Evolutionary conservation across 2,797 vertebrate genomes (phyloP), one percentile per base, ranked within the genome.

Genomic region (Coccyzus lansbergi): DNA sequence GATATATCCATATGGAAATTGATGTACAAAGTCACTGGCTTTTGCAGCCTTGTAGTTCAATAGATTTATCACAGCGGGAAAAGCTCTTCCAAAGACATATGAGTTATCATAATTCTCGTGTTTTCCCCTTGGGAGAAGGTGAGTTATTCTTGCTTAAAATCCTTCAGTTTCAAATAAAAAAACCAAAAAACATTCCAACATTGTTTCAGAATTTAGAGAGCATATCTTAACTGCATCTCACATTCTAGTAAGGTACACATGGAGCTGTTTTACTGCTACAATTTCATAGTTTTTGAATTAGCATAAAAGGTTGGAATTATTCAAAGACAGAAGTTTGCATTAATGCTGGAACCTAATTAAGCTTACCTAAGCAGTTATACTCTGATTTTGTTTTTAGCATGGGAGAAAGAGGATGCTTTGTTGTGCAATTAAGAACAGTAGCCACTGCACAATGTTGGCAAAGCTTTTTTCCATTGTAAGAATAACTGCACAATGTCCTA

Each of bases 351-450:
- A 44, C 86, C 93, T 97, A 95, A 95, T 95, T 95, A 96, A 97
- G 96, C 96, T 97, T 97, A 97, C 93, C 94, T 97, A 97, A 96
- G 96, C 96, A 97, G 96, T 94, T 95, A 96, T 33, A 87, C 33
- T 75, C 88, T 46, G 59, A 8, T 46, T 89, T 59, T 68, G 28
- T 44, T 96, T 94, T 88, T 95, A 95, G 94, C 94, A 95, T 91
- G 91, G 94, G 96, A 96, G 77, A 96, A 97, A 82, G n/a, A 88
- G 21, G 48, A 87, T 84, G 84, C 90, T 96, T 93, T 97, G 94
- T 82, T 94, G 86, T 95, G 80, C 95, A 97, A 97, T 97, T 97
- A 97, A 96, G 96, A 96, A 93, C 86, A 95, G 88, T 85, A 96
- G 88, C 92, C 90, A 95, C 93, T 88, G 75, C 88, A 87, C 95